Evolutionary conservation across 2,113 vertebrate species (phyloP).

Genomic region (Tychaedon coryphoeus): DNA sequence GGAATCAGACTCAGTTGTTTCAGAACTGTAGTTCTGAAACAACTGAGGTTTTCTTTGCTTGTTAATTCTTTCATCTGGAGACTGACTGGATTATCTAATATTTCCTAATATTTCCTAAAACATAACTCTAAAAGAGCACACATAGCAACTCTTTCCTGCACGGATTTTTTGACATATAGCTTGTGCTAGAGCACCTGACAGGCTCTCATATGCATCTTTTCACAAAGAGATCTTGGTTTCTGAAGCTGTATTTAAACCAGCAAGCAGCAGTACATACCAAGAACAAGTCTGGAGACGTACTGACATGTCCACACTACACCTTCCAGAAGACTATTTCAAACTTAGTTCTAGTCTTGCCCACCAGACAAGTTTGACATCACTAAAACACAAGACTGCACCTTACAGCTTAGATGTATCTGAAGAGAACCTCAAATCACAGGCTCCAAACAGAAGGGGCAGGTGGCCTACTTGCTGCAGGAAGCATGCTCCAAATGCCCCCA

Average conservation of each 20-base stretch:
- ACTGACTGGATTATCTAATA: not conserved
- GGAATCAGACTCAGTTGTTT: not conserved
- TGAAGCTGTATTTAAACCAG: not conserved
- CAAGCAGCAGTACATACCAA: not conserved
- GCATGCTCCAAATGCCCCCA: not conserved
- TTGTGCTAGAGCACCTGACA: not conserved
- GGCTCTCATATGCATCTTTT: not conserved
- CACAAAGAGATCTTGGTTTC: not conserved
- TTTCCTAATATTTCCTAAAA: not conserved
- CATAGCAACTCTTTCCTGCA: not conserved
- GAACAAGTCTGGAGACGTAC: not conserved
- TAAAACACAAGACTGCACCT: not conserved
- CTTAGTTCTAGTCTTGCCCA: not conserved
- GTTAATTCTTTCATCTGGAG: not conserved
- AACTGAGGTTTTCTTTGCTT: not conserved
- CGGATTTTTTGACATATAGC: not conserved
- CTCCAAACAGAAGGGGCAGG: not conserved
- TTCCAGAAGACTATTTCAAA: not conserved
- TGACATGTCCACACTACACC: not conserved
- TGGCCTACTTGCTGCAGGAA: fast-evolving
- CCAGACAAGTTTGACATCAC: not conserved
- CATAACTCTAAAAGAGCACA: not conserved
- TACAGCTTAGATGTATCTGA: not conserved
- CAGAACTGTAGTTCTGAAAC: not conserved
- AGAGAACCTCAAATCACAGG: not conserved